Evolutionary conservation across 2,113 vertebrate species (phyloP), one percentile per base, ranked within the genome.

Genomic region (Coracopsis vasa): DNA sequence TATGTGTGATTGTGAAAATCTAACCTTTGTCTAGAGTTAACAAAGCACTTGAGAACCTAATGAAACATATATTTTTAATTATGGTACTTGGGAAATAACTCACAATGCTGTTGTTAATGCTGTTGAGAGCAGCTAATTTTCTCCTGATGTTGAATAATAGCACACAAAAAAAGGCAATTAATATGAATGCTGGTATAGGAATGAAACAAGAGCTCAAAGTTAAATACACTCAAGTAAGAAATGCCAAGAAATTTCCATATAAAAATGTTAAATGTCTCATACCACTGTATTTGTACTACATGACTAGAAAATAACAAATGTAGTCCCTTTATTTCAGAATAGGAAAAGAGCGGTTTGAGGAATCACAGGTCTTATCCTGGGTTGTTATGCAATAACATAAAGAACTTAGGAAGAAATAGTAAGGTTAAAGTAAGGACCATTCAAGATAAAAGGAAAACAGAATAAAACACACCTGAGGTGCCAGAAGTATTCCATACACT

Each of bases 11-110:
- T 84, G 41, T 48, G 80, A 91, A 94, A 94, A 86, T 86, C 75
- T 31, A 37, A 14, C 27, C 27, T 96, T 97, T 89, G 92, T 96
- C 54, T 72, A 24, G 42, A 87, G 73, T 83, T 74, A 91, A 75
- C 41, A 93, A 69, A 96, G 47, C 47, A 67, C 42, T 80, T 86
- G 44, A 88, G 70, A 89, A 92, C 23, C 44, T 79, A 91, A 90
- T 39, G 78, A 90, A 96, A 94, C 74, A 64, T 14, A 74, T 50
- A 87, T 94, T 95, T 95, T 93, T 85, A 95, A 83, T 93, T 86
- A 84, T 33, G 54, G n/a, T 89, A 95, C 77, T 90, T 81, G 24
- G 70, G 47, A 94, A 94, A 90, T 84, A 80, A 90, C 58, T 94
- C 39, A 85, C 77, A 86, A 73, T 73, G 65, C 31, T 58, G 58